These are phyloP conservation scores for Tupiocoris notatus DNA, from an alignment of 2,888 invertebrate species.

Conservation along the genomic window DNA sequence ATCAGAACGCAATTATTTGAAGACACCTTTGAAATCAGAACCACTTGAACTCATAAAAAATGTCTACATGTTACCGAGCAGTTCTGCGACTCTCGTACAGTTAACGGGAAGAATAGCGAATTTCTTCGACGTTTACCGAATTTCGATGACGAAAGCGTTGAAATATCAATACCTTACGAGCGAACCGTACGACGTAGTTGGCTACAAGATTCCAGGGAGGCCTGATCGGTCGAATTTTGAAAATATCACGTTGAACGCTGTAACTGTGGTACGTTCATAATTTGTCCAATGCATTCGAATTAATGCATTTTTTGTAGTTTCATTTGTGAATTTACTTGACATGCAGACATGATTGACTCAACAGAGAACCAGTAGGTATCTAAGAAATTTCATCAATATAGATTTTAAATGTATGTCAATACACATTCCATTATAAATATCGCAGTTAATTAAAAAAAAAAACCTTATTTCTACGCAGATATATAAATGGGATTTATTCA, in stretches of 20 bases:
- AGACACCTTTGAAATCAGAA: background rate
- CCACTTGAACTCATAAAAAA: slow-evolving; percentile 1
- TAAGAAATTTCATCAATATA: no score
- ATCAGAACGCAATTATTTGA: background rate
- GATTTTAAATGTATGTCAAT: no score
- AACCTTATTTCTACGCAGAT: no score
- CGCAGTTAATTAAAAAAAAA: no score
- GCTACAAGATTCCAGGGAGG: background rate
- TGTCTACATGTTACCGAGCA: slow-evolving; percentile 40
- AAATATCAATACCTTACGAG: slow-evolving; percentile 4
- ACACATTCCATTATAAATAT: no score
- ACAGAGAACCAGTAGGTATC: no score
- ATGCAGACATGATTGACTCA: no score
- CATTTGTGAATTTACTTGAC: no score
- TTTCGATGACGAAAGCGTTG: slow-evolving; percentile 8
- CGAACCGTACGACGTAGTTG: background rate
- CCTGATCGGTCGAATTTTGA: slow-evolving; percentile 39
- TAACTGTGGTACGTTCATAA: slow-evolving; percentile 27
- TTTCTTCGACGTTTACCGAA: slow-evolving; percentile 42
- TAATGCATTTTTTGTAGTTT: no score
- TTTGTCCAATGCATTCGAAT: no score
- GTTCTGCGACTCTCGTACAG: slow-evolving; percentile 40
- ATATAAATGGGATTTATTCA: slow-evolving; percentile 38
- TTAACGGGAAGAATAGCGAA: background rate
- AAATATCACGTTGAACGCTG: slow-evolving; percentile 21